Evolutionary conservation across 2,888 invertebrate species (phyloP).

Genomic region (Zaprionus bogoriensis): DNA sequence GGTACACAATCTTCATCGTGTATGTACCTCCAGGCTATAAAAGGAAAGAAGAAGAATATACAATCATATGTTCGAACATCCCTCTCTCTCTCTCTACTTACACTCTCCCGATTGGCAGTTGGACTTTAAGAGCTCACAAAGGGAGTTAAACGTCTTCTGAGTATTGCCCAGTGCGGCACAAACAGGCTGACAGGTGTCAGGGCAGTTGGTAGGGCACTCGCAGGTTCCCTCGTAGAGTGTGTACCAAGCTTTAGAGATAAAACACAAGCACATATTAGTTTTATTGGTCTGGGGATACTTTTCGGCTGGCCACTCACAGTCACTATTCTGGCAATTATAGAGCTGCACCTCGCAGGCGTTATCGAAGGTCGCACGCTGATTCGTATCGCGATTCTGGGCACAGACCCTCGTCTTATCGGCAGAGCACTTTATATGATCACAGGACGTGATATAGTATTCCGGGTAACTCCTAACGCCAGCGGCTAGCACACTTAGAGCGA

Average conservation of each 20-base stretch:
- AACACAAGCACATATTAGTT: not conserved
- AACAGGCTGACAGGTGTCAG: constrained; percentile 7
- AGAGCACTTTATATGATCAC: constrained; percentile 22
- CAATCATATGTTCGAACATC: not conserved
- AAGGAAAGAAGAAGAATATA: not conserved
- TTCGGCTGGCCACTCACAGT: constrained; percentile 16
- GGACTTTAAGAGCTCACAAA: constrained; percentile 24
- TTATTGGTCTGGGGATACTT: no score
- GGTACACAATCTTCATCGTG: constrained; percentile 6
- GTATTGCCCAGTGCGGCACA: constrained; percentile 6
- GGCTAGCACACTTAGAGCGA: not conserved
- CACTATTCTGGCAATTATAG: constrained; percentile 24
- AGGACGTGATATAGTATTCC: not conserved
- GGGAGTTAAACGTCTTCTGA: constrained; percentile 18
- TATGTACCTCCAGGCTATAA: constrained; percentile 26
- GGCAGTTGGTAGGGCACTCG: constrained; percentile 32
- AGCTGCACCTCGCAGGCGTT: constrained; percentile 35
- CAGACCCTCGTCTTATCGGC: constrained; percentile 12
- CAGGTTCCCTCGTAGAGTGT: constrained; percentile 30
- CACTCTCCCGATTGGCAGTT: constrained; percentile 23
- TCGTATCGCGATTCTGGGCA: not conserved
- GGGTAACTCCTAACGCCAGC: constrained; percentile 6
- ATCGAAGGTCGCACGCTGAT: constrained; percentile 29
- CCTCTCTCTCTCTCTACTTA: constrained; percentile 5
- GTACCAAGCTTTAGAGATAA: constrained; percentile 18